phyloP scores from a whole-genome alignment of 2,797 vertebrate genomes.

The Orientallactaga sibirica region DNA sequence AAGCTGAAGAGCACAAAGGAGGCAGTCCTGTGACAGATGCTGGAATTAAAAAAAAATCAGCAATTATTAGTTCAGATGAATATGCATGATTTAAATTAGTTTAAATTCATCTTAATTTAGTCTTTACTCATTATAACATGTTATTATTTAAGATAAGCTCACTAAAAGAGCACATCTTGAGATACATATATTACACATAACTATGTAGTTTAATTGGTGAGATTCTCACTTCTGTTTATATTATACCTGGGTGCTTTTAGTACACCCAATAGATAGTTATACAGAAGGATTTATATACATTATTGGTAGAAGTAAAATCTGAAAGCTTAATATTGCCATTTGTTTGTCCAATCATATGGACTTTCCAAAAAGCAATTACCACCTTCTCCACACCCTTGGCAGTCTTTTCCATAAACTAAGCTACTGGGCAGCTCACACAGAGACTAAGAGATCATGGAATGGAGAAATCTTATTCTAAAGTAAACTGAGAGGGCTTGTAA shows the following conservation, averaged over 20 bases:
- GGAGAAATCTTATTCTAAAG: constrained; percentile 31
- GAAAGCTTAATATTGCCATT: constrained; percentile 51
- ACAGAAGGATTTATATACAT: constrained; percentile 35
- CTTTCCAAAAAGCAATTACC: constrained; percentile 55
- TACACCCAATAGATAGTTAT: not conserved
- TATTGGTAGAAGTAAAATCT: constrained; percentile 45
- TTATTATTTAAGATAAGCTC: constrained; percentile 11
- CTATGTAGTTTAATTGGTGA: not conserved
- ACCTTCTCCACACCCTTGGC: constrained; percentile 24
- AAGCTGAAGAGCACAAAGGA: not conserved
- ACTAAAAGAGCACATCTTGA: not conserved
- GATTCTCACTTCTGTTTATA: constrained; percentile 46
- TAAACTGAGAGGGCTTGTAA: constrained; percentile 40
- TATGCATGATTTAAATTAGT: not conserved
- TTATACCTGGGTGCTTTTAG: not conserved
- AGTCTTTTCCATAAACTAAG: not conserved
- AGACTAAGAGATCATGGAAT: not conserved
- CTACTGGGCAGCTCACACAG: not conserved
- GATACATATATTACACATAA: not conserved
- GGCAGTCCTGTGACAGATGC: not conserved
- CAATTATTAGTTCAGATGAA: not conserved
- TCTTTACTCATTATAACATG: not conserved
- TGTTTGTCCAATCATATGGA: constrained; percentile 36
- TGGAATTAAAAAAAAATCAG: not conserved
- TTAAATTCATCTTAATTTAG: constrained; percentile 44